phyloP scores from a whole-genome alignment of 2,797 vertebrate genomes.

The Manis crassicaudata region DNA sequence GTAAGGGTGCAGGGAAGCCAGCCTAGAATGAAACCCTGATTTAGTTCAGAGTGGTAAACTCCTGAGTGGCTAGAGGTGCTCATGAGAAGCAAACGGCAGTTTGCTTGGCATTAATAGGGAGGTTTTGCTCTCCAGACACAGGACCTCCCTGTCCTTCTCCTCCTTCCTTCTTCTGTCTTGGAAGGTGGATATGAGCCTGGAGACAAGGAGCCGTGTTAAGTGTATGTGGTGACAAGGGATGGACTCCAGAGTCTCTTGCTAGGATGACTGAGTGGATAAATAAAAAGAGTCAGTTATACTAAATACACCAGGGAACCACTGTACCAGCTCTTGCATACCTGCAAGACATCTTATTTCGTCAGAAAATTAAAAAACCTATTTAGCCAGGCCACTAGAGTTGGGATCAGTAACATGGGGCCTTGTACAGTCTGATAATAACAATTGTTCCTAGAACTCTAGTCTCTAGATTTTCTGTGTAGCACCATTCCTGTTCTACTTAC shows the following conservation, averaged over 20 bases:
- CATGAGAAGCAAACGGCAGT: neutral
- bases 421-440: neutral
- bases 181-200: neutral
- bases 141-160: neutral
- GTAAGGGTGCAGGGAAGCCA: neutral
- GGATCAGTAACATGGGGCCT: neutral
- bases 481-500: neutral
- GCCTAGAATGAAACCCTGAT: neutral
- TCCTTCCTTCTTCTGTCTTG: neutral
- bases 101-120: neutral
- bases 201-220: neutral
- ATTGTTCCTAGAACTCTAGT: neutral
- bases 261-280: neutral
- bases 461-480: neutral
- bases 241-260: neutral
- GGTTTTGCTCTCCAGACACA: neutral
- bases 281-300: neutral
- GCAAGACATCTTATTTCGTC: neutral
- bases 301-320: neutral
- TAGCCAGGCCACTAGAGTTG: neutral
- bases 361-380: neutral
- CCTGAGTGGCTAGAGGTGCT: neutral
- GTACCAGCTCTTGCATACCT: neutral
- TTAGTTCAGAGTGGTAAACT: neutral
- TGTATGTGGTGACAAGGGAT: neutral